These are phyloP conservation scores for Aphodius sticticus DNA, from an alignment of 2,888 invertebrate species.

Conservation along the genomic window DNA sequence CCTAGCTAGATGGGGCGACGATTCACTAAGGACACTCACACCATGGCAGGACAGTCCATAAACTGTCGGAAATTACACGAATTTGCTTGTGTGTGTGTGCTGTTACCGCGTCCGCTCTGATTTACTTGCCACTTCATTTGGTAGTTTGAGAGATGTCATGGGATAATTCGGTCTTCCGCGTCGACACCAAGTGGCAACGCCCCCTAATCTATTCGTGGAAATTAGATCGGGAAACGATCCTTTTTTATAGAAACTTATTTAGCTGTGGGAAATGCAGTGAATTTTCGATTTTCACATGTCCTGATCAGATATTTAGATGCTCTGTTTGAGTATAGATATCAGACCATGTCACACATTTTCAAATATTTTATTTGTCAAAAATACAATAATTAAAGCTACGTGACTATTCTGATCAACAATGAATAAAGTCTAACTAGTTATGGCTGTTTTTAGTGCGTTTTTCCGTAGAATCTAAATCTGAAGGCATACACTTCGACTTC, in stretches of 20 bases:
- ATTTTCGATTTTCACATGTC: too few species aligned
- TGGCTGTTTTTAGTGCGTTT: too few species aligned
- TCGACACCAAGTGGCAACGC: not conserved
- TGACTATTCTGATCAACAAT: too few species aligned
- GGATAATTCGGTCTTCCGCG: not conserved
- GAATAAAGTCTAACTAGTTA: too few species aligned
- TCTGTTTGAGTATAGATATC: too few species aligned
- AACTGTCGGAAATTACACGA: conserved; percentile 57
- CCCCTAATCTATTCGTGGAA: not conserved
- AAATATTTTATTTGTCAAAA: too few species aligned
- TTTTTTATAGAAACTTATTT: not conserved
- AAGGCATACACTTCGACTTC: too few species aligned
- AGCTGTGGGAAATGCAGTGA: too few species aligned
- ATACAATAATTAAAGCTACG: too few species aligned
- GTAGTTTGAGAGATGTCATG: conserved; percentile 38
- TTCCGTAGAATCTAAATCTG: too few species aligned
- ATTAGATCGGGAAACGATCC: not conserved
- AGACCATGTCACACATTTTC: too few species aligned
- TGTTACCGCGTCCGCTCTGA: conserved; percentile 47
- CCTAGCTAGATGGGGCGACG: conserved; percentile 43
- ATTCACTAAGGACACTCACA: conserved; percentile 48
- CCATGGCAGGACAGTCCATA: conserved; percentile 51
- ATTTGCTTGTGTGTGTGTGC: conserved; percentile 48
- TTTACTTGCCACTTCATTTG: conserved; percentile 51
- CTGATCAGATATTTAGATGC: too few species aligned